Base-by-base conservation (phyloP, 2,797 vertebrate species). In the Lophotriccus pileatus region DNA sequence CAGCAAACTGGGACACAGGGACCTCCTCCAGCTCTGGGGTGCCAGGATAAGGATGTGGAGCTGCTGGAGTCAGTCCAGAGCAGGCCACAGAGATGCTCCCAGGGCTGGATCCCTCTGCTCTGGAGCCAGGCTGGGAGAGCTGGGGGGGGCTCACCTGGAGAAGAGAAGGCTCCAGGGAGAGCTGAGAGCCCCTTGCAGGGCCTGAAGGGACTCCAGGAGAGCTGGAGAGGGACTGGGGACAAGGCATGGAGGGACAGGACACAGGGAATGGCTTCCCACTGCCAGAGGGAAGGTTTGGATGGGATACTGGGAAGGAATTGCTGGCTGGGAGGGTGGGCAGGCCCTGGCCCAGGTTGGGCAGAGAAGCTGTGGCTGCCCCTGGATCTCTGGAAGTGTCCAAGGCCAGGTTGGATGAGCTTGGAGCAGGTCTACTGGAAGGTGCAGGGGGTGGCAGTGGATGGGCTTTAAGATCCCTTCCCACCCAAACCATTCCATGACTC, bases 21-120 rank as follows among this genome's bases (percentile, higher is more conserved):
- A 44, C 3, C 6, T 7, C 3, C 37, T 58, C 43, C 56, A 53
- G 55, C 28, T 2, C 55, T 6, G 34, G 52, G 25, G 6, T 0
- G 6, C 39, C 11, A 18, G 47, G 23, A 25, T 3, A 30, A 17
- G n/a, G 46, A 39, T 2, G 5, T 6, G 60, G 52, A 58, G 36
- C 9, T 70, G 67, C 44, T 30, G 37, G 9, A 28, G 62, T 4
- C 14, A 56, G 28, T 0, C 13, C 62, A 59, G 64, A 41, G 60
- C 46, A 58, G 20, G 37, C 4, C 43, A 6, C 0, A 4, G 67
- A 25, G 79, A 21, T 74, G 69, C 36, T 64, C 0, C 41, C 4
- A 49, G 56, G 52, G 17, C 44, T 84, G 36, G 60, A 74, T 17
- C 50, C 50, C 59, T 41, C 79, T 62, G 59, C 59, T 30, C 27